Percentiles rank a stretch among this genome's conserved stretches.
Evolutionary conservation across 2,113 vertebrate species (phyloP).

Genomic region (Sclerurus mexicanus): DNA sequence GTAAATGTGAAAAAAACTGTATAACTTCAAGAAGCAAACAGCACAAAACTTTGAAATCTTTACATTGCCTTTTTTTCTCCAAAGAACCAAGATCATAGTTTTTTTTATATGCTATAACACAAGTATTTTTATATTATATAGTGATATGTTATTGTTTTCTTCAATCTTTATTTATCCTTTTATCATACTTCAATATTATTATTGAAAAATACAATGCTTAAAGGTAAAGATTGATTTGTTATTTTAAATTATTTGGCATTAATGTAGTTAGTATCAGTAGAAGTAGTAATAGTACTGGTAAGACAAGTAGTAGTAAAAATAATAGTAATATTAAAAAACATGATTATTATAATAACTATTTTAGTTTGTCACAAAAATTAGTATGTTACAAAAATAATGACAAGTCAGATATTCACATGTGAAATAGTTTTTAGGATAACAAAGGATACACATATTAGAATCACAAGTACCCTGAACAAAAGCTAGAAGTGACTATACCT

Average conservation of each 20-base stretch:
- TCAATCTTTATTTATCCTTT: neutral
- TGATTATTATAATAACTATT: neutral
- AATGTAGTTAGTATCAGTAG: neutral
- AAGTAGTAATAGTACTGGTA: neutral
- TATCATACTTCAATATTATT: neutral
- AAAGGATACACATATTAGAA: neutral
- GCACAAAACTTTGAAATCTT: neutral
- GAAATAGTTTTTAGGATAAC: neutral
- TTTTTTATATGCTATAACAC: neutral
- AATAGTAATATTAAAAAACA: neutral
- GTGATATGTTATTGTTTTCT: neutral
- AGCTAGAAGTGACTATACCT: neutral
- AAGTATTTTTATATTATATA: neutral
- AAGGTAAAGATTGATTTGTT: neutral
- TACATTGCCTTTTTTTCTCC: neutral
- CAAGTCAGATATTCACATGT: neutral
- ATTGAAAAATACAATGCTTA: neutral
- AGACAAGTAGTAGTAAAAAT: neutral
- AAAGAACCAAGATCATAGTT: neutral
- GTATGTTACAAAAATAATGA: neutral
- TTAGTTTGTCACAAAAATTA: neutral
- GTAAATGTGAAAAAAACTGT: neutral
- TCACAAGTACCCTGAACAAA: neutral
- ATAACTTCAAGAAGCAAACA: neutral
- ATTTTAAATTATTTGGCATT: neutral